Evolutionary conservation across 2,113 vertebrate species (phyloP).

Genomic region (Microtus ochrogaster): DNA sequence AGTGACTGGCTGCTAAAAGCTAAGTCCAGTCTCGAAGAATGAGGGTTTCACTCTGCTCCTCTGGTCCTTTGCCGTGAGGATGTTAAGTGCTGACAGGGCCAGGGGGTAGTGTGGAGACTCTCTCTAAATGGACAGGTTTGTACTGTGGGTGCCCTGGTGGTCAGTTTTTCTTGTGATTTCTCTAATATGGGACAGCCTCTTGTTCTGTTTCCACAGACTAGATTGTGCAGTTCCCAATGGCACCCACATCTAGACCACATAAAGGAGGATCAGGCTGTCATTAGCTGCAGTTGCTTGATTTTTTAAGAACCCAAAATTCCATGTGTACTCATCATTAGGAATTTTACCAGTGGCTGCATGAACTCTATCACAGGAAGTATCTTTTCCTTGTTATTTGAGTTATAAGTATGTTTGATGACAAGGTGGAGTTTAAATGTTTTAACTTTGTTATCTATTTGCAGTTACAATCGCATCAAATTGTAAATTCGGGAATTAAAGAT

Average conservation of each 20-base stretch:
- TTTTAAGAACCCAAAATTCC: conserved; percentile 1
- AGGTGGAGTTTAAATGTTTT: background rate
- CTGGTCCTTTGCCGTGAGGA: background rate
- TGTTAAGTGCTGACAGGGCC: background rate
- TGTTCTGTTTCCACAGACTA: background rate
- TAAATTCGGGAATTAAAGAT: background rate
- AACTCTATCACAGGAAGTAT: background rate
- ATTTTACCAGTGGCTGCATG: background rate
- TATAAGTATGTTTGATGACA: background rate
- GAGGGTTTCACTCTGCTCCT: background rate
- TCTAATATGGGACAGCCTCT: background rate
- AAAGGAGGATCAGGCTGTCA: background rate
- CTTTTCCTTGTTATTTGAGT: background rate
- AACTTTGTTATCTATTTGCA: background rate
- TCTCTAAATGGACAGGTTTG: background rate
- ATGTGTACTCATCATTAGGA: background rate
- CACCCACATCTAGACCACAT: background rate
- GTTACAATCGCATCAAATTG: background rate
- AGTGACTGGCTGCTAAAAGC: background rate
- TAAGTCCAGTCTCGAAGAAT: background rate
- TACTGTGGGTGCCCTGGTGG: background rate
- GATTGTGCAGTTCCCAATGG: background rate
- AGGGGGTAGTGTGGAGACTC: background rate
- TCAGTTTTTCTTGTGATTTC: background rate
- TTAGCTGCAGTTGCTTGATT: background rate